These are phyloP conservation scores for Hippocampus abdominalis DNA, from an alignment of 2,113 vertebrate genomes.

Conservation along the genomic window DNA sequence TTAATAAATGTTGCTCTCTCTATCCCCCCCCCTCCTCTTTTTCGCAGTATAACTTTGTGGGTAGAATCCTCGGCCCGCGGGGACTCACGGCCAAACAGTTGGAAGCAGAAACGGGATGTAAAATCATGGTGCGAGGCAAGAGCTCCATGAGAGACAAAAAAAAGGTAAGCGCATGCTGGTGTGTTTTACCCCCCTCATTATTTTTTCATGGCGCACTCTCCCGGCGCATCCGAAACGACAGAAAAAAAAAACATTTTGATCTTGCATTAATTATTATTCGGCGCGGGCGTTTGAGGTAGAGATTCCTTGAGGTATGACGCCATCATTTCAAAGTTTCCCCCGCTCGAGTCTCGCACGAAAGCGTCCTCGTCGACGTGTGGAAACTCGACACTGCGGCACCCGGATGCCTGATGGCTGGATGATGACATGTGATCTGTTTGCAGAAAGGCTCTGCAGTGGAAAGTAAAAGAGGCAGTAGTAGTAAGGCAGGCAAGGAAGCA, in stretches of 20 bases:
- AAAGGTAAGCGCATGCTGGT: constrained; percentile 68
- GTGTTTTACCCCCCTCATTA: constrained; percentile 7
- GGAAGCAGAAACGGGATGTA: constrained; percentile 81
- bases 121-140: constrained; percentile 82
- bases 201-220: not conserved
- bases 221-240: not conserved
- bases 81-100: constrained; percentile 81
- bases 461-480: constrained; percentile 39
- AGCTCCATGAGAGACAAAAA: constrained; percentile 83
- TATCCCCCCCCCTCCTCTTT: constrained; percentile 45
- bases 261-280: not conserved
- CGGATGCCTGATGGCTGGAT: constrained; percentile 37
- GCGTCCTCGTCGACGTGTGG: constrained; percentile 3
- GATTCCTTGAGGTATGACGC: constrained; percentile 20
- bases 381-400: constrained; percentile 19
- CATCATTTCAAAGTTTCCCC: constrained; percentile 7
- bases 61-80: constrained; percentile 78
- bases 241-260: constrained; percentile 5
- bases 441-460: constrained; percentile 40
- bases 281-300: not conserved
- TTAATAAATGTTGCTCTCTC: constrained; percentile 7
- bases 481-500: constrained; percentile 8
- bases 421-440: constrained; percentile 54
- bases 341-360: constrained; percentile 9
- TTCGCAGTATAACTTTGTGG: constrained; percentile 80